Conservation (phyloP, 2,888 invertebrate genomes). For the Leucoma salicis region DNA sequence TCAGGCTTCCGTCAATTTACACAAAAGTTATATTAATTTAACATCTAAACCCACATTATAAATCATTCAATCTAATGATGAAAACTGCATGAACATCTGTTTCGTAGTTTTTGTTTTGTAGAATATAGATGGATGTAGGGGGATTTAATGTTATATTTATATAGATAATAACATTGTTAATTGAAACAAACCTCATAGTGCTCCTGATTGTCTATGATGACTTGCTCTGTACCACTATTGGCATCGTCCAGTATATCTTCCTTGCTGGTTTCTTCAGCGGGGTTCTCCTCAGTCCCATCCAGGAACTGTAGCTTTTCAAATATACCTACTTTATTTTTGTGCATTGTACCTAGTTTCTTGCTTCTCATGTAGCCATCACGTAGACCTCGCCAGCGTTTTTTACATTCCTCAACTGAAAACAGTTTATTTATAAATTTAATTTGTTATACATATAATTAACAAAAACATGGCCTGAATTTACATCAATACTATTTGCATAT, state of each 20-base stretch:
- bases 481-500: too few relatives aligned
- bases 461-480: too few relatives aligned
- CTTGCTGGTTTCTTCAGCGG: slow-evolving; percentile 5
- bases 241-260: slow-evolving; percentile 12
- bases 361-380: slow-evolving; percentile 79
- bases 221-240: slow-evolving; percentile 46
- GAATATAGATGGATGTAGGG: too few relatives aligned
- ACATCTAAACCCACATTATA: too few relatives aligned
- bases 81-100: too few relatives aligned
- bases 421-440: not conserved
- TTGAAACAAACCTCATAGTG: slow-evolving; percentile 63
- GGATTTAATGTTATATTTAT: too few relatives aligned
- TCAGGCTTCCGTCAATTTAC: too few relatives aligned
- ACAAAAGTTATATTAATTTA: too few relatives aligned
- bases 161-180: not conserved
- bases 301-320: slow-evolving; percentile 67
- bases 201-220: slow-evolving; percentile 72
- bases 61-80: too few relatives aligned
- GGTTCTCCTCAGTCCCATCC: slow-evolving; percentile 42
- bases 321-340: slow-evolving; percentile 58
- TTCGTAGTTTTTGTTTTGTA: too few relatives aligned
- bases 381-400: slow-evolving; percentile 79
- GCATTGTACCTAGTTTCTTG: slow-evolving; percentile 63
- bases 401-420: slow-evolving; percentile 79
- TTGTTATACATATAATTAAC: too few relatives aligned